Percentiles rank a stretch among this genome's conserved stretches.
Conservation (phyloP, 2,888 invertebrate species). For the Pterostichus niger region DNA sequence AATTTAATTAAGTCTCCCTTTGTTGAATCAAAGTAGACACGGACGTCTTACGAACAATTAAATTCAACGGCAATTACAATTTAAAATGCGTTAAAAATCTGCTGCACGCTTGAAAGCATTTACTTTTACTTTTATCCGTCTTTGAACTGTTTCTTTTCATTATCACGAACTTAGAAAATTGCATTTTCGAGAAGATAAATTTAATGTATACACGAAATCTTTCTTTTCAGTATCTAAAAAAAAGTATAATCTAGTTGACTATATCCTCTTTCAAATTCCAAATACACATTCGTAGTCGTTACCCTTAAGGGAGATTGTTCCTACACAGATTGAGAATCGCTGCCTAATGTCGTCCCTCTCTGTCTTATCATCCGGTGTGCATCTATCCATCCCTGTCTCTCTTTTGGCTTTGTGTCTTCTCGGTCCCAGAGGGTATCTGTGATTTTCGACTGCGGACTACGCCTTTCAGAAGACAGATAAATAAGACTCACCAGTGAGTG, state of each 20-base stretch:
- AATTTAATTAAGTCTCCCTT: constrained; percentile 47
- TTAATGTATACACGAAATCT: not conserved
- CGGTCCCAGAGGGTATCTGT: constrained; percentile 40
- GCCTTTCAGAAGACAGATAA: constrained; percentile 41
- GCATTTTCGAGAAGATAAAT: constrained; percentile 33
- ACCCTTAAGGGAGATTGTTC: constrained; percentile 6
- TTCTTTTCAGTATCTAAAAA: not conserved
- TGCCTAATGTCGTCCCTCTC: constrained; percentile 38
- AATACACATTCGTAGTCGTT: not conserved
- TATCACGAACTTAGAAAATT: constrained; percentile 35
- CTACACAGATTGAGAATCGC: constrained; percentile 49
- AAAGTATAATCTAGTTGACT: constrained; percentile 20
- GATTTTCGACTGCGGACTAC: constrained; percentile 52
- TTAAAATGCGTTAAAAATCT: constrained; percentile 43
- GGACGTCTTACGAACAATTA: constrained; percentile 46
- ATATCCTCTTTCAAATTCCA: constrained; percentile 4
- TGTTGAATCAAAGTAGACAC: constrained; percentile 46
- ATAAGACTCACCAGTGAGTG: constrained; percentile 46
- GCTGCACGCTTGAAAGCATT: constrained; percentile 8
- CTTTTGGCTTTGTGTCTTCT: constrained; percentile 37
- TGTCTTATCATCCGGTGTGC: not conserved
- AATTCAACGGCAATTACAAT: constrained; percentile 50
- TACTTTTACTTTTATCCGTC: constrained; percentile 32
- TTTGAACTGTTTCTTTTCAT: constrained; percentile 1
- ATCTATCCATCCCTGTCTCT: constrained; percentile 5